Evolutionary conservation across 1,140 invertebrate genomes (phyloP).

Genomic region (Heliothis virescens): DNA sequence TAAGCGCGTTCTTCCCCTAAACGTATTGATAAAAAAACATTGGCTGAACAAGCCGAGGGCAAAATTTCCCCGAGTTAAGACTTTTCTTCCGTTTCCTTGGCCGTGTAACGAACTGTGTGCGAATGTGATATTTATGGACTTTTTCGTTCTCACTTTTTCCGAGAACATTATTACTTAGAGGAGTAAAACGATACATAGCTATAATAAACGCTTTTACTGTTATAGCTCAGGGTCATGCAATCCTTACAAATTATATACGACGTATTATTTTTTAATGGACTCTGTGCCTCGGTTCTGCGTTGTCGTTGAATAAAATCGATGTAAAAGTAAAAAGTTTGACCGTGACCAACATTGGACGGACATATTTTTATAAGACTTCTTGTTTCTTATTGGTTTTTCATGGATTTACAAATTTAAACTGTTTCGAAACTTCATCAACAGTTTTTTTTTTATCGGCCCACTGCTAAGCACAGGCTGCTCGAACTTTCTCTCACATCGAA

Average conservation of each 20-base stretch:
- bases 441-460: no score
- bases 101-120: constrained; percentile 53
- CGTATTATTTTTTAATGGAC: constrained; percentile 24
- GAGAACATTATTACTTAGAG: constrained; percentile 44
- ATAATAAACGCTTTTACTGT: constrained; percentile 43
- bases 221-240: constrained; percentile 35
- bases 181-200: constrained; percentile 37
- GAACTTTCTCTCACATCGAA: no score
- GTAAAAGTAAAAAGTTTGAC: background rate
- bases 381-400: no score
- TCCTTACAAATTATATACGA: constrained; percentile 22
- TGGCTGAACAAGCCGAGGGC: constrained; percentile 40
- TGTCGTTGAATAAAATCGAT: background rate
- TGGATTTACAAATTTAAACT: no score
- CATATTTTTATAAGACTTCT: no score
- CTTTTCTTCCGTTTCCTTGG: constrained; percentile 51
- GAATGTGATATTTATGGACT: constrained; percentile 51
- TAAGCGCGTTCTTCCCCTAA: constrained; percentile 3
- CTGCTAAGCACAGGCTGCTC: no score
- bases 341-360: background rate
- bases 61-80: constrained; percentile 47
- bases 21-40: constrained; percentile 43
- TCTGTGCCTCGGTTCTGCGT: background rate
- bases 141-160: constrained; percentile 47
- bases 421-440: no score